Conservation (phyloP, 2,888 invertebrate species). For the Heliconius aoede region DNA sequence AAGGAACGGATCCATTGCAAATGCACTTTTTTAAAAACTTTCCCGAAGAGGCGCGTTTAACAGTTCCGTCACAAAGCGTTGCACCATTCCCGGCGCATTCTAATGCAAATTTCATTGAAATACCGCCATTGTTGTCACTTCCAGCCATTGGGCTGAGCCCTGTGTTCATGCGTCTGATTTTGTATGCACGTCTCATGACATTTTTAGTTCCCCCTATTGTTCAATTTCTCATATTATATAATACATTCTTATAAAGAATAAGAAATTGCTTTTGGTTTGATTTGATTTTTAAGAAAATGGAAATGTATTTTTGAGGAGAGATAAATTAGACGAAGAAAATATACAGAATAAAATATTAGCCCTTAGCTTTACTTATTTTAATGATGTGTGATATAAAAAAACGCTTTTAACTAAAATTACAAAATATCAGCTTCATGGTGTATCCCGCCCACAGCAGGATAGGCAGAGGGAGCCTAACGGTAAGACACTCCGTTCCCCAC, state of each 20-base stretch:
- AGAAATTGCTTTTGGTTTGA: neutral
- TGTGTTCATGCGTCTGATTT: constrained; percentile 61
- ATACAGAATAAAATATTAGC: neutral
- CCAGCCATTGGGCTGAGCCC: constrained; percentile 64
- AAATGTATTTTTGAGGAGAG: neutral
- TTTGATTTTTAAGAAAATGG: neutral
- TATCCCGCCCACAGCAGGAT: too few species aligned
- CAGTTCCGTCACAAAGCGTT: constrained; percentile 67
- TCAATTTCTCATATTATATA: constrained; percentile 5
- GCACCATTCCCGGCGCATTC: constrained; percentile 71
- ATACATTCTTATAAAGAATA: constrained; percentile 8
- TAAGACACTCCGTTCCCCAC: too few species aligned
- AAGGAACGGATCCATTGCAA: constrained; percentile 26
- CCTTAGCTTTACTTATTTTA: neutral
- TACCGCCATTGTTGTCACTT: constrained; percentile 75
- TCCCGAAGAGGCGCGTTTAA: constrained; percentile 53
- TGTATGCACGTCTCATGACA: constrained; percentile 52
- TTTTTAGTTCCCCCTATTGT: constrained; percentile 25
- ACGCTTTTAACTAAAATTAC: too few species aligned
- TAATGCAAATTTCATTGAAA: constrained; percentile 82
- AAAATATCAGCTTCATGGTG: too few species aligned
- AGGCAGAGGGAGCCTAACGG: too few species aligned
- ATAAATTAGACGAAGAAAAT: neutral
- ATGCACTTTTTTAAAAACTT: constrained; percentile 41
- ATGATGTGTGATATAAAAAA: too few species aligned